Percentiles rank a stretch among this genome's conserved stretches.
Evolutionary conservation across 2,797 vertebrate genomes (phyloP).

Genomic region (Rhinogobio ventralis): DNA sequence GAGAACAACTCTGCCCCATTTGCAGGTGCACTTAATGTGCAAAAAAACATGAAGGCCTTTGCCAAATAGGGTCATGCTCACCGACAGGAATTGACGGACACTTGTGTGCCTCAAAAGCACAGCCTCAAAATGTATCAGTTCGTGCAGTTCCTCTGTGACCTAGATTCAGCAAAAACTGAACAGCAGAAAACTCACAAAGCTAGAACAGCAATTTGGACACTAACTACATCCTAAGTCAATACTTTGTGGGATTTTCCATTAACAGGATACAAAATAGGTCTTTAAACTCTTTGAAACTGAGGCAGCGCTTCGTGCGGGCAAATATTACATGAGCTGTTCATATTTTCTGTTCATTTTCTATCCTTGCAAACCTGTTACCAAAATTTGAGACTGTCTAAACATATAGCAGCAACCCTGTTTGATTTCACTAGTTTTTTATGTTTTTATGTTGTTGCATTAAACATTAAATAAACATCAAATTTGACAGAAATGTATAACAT

Average conservation of each 20-base stretch:
- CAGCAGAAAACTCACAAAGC: neutral
- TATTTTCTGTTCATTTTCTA: neutral
- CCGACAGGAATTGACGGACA: neutral
- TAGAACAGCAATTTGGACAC: neutral
- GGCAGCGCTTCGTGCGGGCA: too few relatives aligned
- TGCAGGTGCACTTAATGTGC: neutral
- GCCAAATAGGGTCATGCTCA: neutral
- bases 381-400: neutral
- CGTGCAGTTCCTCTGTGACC: slow-evolving; percentile 6
- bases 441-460: neutral
- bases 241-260: neutral
- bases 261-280: neutral
- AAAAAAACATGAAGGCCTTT: neutral
- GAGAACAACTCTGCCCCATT: neutral
- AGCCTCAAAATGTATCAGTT: neutral
- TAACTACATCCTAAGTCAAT: neutral
- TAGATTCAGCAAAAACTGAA: neutral
- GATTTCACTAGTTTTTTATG: neutral
- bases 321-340: neutral
- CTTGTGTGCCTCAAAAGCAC: neutral
- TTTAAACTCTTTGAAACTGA: neutral
- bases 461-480: neutral
- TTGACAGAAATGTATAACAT: neutral
- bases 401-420: neutral
- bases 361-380: neutral